Percentiles rank a stretch among this genome's conserved stretches.
Conservation (phyloP, 2,888 invertebrate species). For the Hydriomena furcata region DNA sequence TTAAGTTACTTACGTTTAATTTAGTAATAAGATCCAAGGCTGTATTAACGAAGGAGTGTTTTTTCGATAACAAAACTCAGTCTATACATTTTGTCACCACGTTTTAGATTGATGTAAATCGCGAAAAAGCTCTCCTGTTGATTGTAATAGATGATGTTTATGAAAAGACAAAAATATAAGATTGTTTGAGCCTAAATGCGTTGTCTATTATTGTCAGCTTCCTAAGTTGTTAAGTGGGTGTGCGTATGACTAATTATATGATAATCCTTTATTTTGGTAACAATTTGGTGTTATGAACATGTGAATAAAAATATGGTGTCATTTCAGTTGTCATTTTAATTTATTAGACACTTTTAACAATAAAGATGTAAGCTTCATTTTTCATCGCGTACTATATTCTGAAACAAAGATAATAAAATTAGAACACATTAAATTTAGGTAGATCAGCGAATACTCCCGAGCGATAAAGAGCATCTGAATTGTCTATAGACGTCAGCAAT, state of each 20-base stretch:
- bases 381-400: constrained; percentile 69
- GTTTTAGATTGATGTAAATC: constrained; percentile 28
- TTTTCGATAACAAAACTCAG: constrained; percentile 57
- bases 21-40: constrained; percentile 80
- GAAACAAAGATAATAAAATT: constrained; percentile 46
- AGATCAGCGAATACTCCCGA: too few relatives aligned
- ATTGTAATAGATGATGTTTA: constrained; percentile 56
- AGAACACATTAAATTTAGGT: too few relatives aligned
- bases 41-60: constrained; percentile 78
- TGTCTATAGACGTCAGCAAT: too few relatives aligned
- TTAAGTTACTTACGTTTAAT: constrained; percentile 78
- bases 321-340: too few relatives aligned
- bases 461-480: too few relatives aligned
- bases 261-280: constrained; percentile 80
- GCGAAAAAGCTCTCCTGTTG: constrained; percentile 71
- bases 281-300: constrained; percentile 81
- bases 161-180: constrained; percentile 48
- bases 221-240: constrained; percentile 73
- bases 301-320: constrained; percentile 81
- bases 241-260: constrained; percentile 77
- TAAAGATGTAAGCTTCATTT: too few relatives aligned
- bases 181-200: constrained; percentile 41
- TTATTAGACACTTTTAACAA: too few relatives aligned
- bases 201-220: constrained; percentile 62
- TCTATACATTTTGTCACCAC: constrained; percentile 48